A percentile compares a stretch with the other conserved stretches of the same genome.
Evolutionary conservation across 2,797 vertebrate genomes (phyloP).

Genomic region (Rhadinocentrus ornatus): DNA sequence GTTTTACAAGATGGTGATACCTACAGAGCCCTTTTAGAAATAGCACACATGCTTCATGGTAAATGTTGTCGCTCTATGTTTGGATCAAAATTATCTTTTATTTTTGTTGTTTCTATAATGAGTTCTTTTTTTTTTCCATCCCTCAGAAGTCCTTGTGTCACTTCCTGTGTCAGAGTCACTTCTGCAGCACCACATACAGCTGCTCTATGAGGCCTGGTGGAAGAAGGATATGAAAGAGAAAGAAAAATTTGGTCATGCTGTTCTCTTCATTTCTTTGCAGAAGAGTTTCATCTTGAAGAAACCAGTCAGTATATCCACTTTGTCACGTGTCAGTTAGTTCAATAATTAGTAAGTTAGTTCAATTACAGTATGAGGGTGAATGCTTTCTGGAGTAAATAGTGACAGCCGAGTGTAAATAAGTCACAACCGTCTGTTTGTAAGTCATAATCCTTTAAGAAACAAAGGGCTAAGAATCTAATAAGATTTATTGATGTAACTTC

Average conservation of each 20-base stretch:
- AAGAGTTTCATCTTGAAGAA: constrained; percentile 86
- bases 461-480: not conserved
- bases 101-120: not conserved
- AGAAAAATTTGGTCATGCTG: constrained; percentile 88
- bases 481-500: not conserved
- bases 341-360: not conserved
- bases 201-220: constrained; percentile 91
- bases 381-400: not conserved
- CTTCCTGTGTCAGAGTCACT: constrained; percentile 80
- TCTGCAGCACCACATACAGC: constrained; percentile 80
- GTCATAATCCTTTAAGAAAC: constrained; percentile 1
- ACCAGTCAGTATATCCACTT: constrained; percentile 75
- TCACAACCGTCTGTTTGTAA: not conserved
- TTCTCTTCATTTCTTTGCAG: constrained; percentile 85
- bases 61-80: not conserved
- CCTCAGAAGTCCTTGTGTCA: constrained; percentile 66
- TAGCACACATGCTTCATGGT: constrained; percentile 87
- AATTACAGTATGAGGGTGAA: not conserved
- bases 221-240: constrained; percentile 87
- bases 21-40: constrained; percentile 84
- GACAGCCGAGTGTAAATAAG: not conserved
- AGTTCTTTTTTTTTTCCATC: constrained; percentile 1
- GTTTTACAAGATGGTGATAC: constrained; percentile 84
- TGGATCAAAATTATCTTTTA: not conserved
- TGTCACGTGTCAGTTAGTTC: not conserved